Evolutionary conservation across 1,140 invertebrate species (phyloP).

Genomic region (Dinothrombium tinctorium): DNA sequence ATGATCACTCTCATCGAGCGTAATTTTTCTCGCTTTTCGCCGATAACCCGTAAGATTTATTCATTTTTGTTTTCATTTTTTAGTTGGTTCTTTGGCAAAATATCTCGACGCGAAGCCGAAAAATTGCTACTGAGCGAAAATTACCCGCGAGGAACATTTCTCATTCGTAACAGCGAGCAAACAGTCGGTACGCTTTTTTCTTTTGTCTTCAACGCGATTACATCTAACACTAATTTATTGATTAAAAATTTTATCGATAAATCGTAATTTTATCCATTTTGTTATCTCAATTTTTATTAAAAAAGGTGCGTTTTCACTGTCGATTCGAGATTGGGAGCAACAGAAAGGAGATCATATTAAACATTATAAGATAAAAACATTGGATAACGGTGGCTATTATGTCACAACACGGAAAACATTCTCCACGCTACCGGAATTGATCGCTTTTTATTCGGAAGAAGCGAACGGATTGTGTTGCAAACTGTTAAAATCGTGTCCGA

Average conservation of each 20-base stretch:
- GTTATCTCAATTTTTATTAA: too few relatives aligned
- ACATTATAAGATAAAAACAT: conserved; percentile 87
- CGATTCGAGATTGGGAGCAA: conserved; percentile 88
- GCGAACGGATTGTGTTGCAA: conserved; percentile 79
- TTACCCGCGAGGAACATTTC: conserved; percentile 82
- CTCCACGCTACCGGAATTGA: conserved; percentile 60
- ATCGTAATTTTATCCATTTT: too few relatives aligned
- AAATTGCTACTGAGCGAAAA: conserved; percentile 69
- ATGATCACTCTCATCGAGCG: too few relatives aligned
- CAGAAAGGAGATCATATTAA: conserved; percentile 76
- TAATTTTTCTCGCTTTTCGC: conserved; percentile 2
- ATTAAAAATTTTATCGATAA: too few relatives aligned
- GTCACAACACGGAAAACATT: conserved; percentile 88
- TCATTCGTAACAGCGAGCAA: conserved; percentile 80
- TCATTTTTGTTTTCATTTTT: not conserved
- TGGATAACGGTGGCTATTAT: conserved; percentile 75
- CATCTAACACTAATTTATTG: too few relatives aligned
- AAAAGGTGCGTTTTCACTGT: conserved; percentile 77
- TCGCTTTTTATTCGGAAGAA: conserved; percentile 54
- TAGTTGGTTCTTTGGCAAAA: conserved; percentile 96
- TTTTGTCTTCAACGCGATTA: too few relatives aligned
- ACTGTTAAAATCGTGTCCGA: conserved; percentile 65
- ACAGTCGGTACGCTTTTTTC: too few relatives aligned
- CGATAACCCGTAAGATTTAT: too few relatives aligned
- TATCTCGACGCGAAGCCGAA: conserved; percentile 84